These are phyloP conservation scores for Mugil cephalus DNA, from an alignment of 2,113 vertebrate genomes.

Conservation along the genomic window DNA sequence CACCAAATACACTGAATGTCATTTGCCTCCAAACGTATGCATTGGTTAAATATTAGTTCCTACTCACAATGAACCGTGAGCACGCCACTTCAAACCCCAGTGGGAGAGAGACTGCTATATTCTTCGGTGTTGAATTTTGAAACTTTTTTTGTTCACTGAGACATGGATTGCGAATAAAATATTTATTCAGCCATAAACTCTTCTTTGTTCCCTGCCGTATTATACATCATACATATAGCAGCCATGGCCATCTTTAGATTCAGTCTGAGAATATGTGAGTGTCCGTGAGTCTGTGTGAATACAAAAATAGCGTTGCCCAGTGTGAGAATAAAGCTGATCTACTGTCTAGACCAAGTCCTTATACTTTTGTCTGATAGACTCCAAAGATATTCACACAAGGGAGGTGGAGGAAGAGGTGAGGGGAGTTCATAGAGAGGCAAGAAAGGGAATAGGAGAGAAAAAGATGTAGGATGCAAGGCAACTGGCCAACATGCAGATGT, in stretches of 20 bases:
- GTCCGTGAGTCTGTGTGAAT: slow-evolving; percentile 2
- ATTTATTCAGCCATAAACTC: slow-evolving; percentile 17
- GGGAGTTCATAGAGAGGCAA: background rate
- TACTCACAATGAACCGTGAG: background rate
- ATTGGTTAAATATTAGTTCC: background rate
- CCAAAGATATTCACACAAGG: slow-evolving; percentile 28
- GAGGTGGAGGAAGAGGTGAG: background rate
- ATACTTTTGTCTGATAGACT: slow-evolving; percentile 26
- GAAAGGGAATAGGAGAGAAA: slow-evolving; percentile 13
- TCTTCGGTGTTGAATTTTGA: background rate
- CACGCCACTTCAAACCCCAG: background rate
- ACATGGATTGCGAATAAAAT: background rate
- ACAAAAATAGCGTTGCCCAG: slow-evolving; percentile 13
- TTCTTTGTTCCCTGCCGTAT: slow-evolving; percentile 4
- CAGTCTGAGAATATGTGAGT: slow-evolving; percentile 2
- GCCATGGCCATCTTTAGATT: slow-evolving; percentile 19
- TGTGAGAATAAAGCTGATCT: slow-evolving; percentile 24
- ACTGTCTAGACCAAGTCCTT: slow-evolving; percentile 31
- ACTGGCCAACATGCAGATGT: background rate
- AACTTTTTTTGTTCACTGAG: background rate
- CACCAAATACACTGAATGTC: background rate
- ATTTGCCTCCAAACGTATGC: too few relatives aligned
- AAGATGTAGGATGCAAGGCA: background rate
- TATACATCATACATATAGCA: slow-evolving; percentile 22
- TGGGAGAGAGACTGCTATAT: too few relatives aligned